A percentile compares a stretch with the other conserved stretches of the same genome.
phyloP scores from a whole-genome alignment of 1,140 invertebrate species.

The Oncopeltus fasciatus region DNA sequence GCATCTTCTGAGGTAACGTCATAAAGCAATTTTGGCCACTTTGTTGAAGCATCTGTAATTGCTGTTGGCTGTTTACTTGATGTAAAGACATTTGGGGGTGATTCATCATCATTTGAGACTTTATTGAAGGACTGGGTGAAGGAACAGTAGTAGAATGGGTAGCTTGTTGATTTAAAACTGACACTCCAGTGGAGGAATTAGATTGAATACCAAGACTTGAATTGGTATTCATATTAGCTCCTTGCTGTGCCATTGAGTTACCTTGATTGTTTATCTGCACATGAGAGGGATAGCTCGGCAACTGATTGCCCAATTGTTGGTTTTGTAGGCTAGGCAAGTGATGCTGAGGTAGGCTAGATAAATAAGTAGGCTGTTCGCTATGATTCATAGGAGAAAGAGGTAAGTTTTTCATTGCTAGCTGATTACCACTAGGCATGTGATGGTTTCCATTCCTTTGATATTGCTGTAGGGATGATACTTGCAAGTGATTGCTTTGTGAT shows the following conservation, averaged over 20 bases:
- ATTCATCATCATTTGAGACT: constrained; percentile 5
- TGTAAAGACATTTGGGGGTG: neutral
- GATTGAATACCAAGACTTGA: neutral
- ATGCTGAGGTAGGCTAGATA: neutral
- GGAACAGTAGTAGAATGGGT: neutral
- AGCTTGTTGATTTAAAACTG: no score
- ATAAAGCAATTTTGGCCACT: constrained; percentile 12
- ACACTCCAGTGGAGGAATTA: neutral
- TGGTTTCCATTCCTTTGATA: neutral
- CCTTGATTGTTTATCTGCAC: neutral
- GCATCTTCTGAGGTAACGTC: constrained; percentile 11
- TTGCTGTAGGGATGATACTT: neutral
- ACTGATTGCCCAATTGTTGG: neutral
- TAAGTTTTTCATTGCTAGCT: neutral
- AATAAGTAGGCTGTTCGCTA: neutral
- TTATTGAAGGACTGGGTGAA: constrained; percentile 13
- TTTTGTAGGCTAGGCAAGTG: neutral
- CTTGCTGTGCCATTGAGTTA: neutral
- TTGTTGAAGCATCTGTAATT: neutral
- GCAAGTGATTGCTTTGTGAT: neutral
- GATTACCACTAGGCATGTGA: neutral
- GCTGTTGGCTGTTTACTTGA: neutral
- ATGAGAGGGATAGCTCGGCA: neutral
- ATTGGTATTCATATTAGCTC: neutral
- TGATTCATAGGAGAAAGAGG: neutral